Conservation (phyloP, 2,888 invertebrate species). For the Tinea pellionella region DNA sequence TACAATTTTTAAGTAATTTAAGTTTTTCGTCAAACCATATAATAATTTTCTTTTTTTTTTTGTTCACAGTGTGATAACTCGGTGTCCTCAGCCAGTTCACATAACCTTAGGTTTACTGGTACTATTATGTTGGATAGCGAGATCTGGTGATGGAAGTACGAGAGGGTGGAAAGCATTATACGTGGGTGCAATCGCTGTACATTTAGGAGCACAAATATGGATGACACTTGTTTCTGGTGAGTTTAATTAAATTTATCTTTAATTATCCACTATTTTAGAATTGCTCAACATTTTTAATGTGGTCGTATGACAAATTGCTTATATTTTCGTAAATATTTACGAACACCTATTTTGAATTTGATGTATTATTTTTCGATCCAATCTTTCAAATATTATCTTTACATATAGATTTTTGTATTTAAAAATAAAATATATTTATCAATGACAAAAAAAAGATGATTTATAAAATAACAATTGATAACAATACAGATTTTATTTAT, state of each 20-base stretch:
- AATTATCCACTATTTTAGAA: constrained; percentile 10
- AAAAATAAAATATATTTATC: too few relatives aligned
- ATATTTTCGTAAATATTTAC: too few relatives aligned
- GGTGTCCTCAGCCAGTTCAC: constrained; percentile 84
- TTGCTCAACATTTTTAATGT: too few relatives aligned
- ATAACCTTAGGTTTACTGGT: constrained; percentile 72
- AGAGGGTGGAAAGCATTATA: constrained; percentile 75
- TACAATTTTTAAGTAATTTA: too few relatives aligned
- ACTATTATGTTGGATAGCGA: constrained; percentile 46
- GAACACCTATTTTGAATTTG: too few relatives aligned
- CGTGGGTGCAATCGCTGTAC: constrained; percentile 81
- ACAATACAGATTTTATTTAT: too few relatives aligned
- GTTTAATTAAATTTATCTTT: constrained; percentile 22
- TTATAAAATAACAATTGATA: too few relatives aligned
- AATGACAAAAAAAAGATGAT: too few relatives aligned
- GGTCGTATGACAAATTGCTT: too few relatives aligned
- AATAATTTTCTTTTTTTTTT: constrained; percentile 18
- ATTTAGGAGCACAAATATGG: constrained; percentile 91
- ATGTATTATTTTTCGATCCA: too few relatives aligned
- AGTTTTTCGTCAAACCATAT: background rate
- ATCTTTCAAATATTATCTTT: too few relatives aligned
- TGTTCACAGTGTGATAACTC: constrained; percentile 74
- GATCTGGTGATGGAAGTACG: constrained; percentile 35
- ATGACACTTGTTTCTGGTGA: constrained; percentile 92
- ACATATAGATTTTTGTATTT: too few relatives aligned